Base-by-base conservation (phyloP, 2,797 vertebrate species). In the Poeciliopsis paucimaculata region DNA sequence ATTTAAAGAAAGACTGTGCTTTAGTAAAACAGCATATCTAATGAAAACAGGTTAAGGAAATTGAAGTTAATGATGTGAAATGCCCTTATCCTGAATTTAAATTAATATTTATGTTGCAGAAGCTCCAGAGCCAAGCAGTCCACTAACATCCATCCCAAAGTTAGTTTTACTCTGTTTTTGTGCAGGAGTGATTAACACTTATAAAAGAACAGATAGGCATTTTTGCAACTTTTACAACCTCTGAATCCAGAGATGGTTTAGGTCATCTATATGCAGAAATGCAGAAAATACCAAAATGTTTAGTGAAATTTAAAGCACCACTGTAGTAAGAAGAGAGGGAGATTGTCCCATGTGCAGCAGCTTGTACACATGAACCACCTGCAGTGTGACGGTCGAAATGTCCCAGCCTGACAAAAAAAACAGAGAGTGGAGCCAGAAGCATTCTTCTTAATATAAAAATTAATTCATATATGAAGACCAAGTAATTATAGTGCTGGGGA, bases 241-340 rank as follows among this genome's bases (percentile, higher is more conserved):
- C 46, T 75, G 11, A 26, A 68, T 74, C 57, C 23, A n/a, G 34
- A 41, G 31, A 73, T 51, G 51, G 20, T 73, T 79, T 20, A 28
- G 36, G 16, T 74, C 78, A 75, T 43, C 8, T 43, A 23, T 51
- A 51, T 46, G n/a, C 72, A 68, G 47, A 43, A 75, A 79, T 34
- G 20, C 7, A 68, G 60, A 45, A 45, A 57, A 26, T 55, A n/a
- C 9, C 23, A 12, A 34, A 70, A 36, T 15, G 2, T 20, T 46
- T n/a, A 11, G 28, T 2, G 43, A 68, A 43, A 6, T 57, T 75
- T 60, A 34, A 80, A 55, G 31, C 78, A 71, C 43, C 73, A 71
- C 73, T 80, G 73, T 46, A 70, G 66, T 47, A 70, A 78, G 79
- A 81, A 80, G 72, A 47, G 26, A 85, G 76, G 80, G 31, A 88